Evolutionary conservation across 1,140 invertebrate species (phyloP), one percentile per base, ranked within the genome.

Genomic region (Macrosteles quadrilineatus): DNA sequence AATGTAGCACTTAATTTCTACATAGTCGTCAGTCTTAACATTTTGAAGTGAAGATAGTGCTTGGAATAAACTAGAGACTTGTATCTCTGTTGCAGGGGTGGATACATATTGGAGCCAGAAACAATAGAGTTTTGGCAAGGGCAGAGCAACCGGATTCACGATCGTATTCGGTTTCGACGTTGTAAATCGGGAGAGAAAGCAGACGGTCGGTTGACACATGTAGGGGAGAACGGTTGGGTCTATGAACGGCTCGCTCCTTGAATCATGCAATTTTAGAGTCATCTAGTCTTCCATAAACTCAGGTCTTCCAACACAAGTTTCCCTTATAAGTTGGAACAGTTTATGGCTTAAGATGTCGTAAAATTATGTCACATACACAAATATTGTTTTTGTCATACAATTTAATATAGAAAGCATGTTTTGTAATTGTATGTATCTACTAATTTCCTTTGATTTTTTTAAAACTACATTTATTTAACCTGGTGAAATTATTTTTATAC

Each of bases 121-220:
- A 78, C 82, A 11, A 86, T 98, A 57, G 97, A 99, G 83, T 99
- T 99, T 81, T 99, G 96, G 97, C 96, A 98, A 84, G 97, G 97
- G 0, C 96, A 98, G 80, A 91, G 89, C 19, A 91, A 94, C 82
- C 85, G 97, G 63, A 82, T 98, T 0, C 96, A 98, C 81, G 97
- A 99, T 80, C 85, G 97, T 73, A 94, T 98, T 59, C 85, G 87
- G 69, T 98, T 98, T 77, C 83, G 92, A 67, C 85, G 80, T 76
- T 83, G 78, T 12, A 79, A 78, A 67, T 72, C 81, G 23, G 83
- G 81, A 27, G 91, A 92, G 78, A 79, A 81, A 43, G 76, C 87
- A 23, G 88, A 95, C 80, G 85, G 86, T 67, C 67, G 36, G 17
- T 82, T 86, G 69, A 81, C 90, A 14, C 88, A 92, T 78, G 71